These are phyloP conservation scores for Phaethon lepturus DNA, from an alignment of 2,113 vertebrate species.

Conservation along the genomic window DNA sequence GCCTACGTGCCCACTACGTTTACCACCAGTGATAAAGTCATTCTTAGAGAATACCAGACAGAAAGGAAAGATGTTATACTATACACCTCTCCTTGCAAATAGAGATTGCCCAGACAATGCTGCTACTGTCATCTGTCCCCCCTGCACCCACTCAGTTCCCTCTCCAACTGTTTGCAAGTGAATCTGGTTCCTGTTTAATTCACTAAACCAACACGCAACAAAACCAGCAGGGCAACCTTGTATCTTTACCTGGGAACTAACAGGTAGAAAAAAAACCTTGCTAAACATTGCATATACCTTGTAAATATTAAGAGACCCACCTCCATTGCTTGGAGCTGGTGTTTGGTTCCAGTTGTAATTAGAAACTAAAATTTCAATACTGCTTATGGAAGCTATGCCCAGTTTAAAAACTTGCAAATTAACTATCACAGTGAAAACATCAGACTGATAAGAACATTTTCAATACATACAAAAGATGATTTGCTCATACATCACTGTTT, in stretches of 20 bases:
- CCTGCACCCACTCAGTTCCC: background rate
- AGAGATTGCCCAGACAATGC: background rate
- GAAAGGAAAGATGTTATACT: background rate
- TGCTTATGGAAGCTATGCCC: background rate
- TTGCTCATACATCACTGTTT: background rate
- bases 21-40: background rate
- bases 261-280: background rate
- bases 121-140: background rate
- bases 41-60: background rate
- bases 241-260: background rate
- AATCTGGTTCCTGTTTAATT: conserved; percentile 24
- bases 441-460: background rate
- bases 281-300: background rate
- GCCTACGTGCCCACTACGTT: background rate
- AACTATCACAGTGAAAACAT: background rate
- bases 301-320: background rate
- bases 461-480: background rate
- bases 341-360: background rate
- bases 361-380: background rate
- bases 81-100: background rate
- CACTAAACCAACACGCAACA: background rate
- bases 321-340: background rate
- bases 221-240: background rate
- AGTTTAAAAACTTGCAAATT: background rate
- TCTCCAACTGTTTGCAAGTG: background rate